Percentiles rank a stretch among this genome's conserved stretches.
Conservation (phyloP, 1,140 invertebrate species). For the Lepidotrigona ventralis region DNA sequence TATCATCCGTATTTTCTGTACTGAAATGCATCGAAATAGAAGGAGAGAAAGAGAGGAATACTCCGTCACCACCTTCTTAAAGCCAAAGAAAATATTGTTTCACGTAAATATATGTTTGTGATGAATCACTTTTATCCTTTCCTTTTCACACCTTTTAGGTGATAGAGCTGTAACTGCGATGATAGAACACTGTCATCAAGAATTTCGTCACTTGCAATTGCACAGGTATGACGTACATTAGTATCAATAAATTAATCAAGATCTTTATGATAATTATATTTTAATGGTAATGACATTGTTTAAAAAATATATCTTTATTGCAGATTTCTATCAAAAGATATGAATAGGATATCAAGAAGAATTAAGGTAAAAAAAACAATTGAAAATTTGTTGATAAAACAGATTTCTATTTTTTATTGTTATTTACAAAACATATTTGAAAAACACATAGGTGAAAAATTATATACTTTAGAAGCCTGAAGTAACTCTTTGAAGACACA, state of each 20-base stretch:
- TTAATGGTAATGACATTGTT: neutral
- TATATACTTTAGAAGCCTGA: no score
- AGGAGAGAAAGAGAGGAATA: neutral
- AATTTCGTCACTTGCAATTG: neutral
- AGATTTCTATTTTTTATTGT: no score
- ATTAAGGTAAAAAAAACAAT: no score
- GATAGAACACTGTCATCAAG: constrained; percentile 5
- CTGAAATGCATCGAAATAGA: neutral
- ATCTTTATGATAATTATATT: neutral
- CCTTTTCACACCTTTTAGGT: constrained; percentile 30
- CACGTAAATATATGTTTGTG: constrained; percentile 63
- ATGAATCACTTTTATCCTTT: constrained; percentile 43
- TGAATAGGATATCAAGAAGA: neutral
- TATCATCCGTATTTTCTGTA: constrained; percentile 16
- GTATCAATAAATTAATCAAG: no score
- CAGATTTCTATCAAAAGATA: neutral
- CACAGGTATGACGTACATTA: neutral
- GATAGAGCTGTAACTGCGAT: constrained; percentile 1
- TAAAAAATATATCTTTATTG: neutral
- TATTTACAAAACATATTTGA: no score
- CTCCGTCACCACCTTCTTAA: constrained; percentile 59
- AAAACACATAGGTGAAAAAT: no score
- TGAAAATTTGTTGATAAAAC: no score
- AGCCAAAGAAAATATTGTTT: constrained; percentile 71
- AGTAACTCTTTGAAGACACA: no score